A percentile compares a stretch with the other conserved stretches of the same genome.
These are phyloP conservation scores for Aegithalos caudatus DNA, from an alignment of 2,113 vertebrate species.

Conservation along the genomic window DNA sequence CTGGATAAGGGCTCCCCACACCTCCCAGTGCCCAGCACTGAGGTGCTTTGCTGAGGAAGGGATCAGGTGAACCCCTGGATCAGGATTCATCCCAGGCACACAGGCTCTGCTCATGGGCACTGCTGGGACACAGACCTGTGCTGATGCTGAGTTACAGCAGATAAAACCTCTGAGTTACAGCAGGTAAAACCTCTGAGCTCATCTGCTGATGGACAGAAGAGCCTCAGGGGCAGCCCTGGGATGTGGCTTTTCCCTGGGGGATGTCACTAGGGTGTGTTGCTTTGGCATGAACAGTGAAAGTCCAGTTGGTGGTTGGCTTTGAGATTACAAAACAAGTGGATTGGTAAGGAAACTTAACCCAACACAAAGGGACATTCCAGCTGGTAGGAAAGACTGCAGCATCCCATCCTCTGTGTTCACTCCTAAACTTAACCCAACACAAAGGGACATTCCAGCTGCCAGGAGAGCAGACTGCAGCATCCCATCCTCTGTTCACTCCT, in stretches of 20 bases:
- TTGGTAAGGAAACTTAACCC: no score
- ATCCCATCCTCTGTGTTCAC: not conserved
- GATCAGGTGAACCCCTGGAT: accelerated
- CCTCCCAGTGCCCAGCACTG: not conserved
- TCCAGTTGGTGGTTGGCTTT: no score
- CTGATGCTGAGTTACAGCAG: not conserved
- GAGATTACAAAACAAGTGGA: no score
- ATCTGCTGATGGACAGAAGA: not conserved
- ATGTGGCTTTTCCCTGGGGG: no score
- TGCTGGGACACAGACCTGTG: not conserved
- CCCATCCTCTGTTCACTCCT: not conserved
- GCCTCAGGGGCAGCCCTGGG: not conserved
- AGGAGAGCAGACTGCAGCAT: not conserved
- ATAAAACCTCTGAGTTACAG: no score
- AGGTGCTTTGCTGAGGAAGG: not conserved
- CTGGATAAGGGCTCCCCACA: accelerated
- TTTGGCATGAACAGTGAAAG: no score
- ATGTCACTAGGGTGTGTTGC: no score
- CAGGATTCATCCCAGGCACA: not conserved
- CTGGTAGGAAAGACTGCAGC: accelerated
- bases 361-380: not conserved
- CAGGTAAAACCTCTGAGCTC: not conserved
- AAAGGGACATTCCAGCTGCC: not conserved
- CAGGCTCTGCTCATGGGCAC: accelerated
- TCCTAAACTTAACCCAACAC: no score